Evolutionary conservation across 1,140 invertebrate species (phyloP).

Genomic region (Scylla paramamosain): DNA sequence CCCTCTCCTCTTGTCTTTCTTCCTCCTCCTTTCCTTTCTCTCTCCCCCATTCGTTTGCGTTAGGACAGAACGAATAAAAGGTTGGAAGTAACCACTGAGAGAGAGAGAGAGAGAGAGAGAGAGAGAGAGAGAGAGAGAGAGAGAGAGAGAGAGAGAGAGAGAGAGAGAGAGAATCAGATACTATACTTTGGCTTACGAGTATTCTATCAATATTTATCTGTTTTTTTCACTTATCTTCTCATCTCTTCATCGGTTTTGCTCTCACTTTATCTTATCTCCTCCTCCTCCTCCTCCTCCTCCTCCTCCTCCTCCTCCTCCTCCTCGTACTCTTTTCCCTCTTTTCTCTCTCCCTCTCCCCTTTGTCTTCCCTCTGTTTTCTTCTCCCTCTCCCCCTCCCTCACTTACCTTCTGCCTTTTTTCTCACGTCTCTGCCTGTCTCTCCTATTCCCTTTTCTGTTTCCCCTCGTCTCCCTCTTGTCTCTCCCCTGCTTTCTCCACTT

Average conservation of each 20-base stretch:
- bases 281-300: neutral
- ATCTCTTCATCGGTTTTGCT: too few species aligned
- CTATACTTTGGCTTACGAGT: neutral
- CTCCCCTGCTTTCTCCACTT: neutral
- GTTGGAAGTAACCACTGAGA: neutral
- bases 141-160: neutral
- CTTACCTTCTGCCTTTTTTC: neutral
- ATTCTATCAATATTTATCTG: neutral
- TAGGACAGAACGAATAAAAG: too few species aligned
- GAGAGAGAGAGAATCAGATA: neutral
- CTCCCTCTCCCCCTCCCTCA: neutral
- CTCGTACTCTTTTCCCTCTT: neutral
- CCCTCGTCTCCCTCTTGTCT: neutral
- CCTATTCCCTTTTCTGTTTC: too few species aligned
- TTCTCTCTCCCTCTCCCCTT: too few species aligned
- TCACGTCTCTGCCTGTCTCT: neutral
- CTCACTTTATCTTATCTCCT: neutral
- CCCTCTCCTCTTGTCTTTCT: too few species aligned
- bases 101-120: neutral
- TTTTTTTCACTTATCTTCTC: neutral
- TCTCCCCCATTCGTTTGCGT: neutral
- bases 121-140: neutral
- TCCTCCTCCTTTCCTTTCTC: neutral
- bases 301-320: neutral
- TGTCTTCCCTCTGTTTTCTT: neutral